Evolutionary conservation across 2,113 vertebrate species (phyloP), one percentile per base, ranked within the genome.

Genomic region (Oncorhynchus mykiss): DNA sequence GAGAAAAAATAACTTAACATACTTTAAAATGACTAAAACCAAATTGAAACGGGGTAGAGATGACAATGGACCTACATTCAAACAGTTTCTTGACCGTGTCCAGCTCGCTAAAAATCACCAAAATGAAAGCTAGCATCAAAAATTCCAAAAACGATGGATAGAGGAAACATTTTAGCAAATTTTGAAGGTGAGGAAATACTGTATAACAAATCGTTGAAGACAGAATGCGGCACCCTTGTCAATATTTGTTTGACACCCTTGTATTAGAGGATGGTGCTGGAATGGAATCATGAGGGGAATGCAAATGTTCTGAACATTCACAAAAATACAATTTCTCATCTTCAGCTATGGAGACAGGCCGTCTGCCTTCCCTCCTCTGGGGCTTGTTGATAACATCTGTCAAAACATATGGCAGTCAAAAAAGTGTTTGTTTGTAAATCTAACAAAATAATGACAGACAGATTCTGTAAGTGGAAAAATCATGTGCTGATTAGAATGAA

Each of bases 321-420:
- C 13, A 69, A 57, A 84, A 78, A 84, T 69, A 85, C 82, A 89
- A 91, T 91, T 88, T 87, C 89, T 92, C 90, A 90, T 86, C 85
- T 84, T 91, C 88, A 91, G 80, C 86, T 85, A 80, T 81, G 84
- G 80, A 89, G 90, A 90, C 93, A 92, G 93, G 88, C 92, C 90
- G 72, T 94, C 89, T 77, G 85, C 92, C 92, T 92, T 91, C 87
- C 9, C 81, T 87, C 90, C 82, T 92, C 83, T 75, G 83, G 89
- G 86, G 85, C 70, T 80, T 80, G 80, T 85, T 20, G 79, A 90
- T 89, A 90, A 86, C 92, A 93, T 92, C 92, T 92, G 92, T 90
- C 90, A 79, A 83, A 80, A 84, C 91, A 93, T 89, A 90, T 90
- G 90, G 90, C 82, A 87, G 77, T 87, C 82, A 81, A 80, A 87